Conservation (phyloP, 2,888 invertebrate species). For the Perithous albicinctus region DNA sequence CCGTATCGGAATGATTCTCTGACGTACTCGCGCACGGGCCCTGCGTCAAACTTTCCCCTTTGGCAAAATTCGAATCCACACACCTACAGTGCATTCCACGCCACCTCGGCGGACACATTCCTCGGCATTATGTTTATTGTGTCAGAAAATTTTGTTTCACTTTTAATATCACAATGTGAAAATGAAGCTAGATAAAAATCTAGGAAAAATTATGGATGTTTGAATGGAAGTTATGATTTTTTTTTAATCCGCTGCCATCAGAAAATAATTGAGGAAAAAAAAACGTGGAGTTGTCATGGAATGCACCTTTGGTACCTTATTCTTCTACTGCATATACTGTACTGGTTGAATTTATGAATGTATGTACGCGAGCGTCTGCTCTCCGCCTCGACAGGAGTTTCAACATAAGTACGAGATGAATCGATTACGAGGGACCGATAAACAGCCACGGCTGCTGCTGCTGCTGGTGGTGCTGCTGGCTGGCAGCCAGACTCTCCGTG, state of each 20-base stretch:
- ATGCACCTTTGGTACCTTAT: background rate
- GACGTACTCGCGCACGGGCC: conserved; percentile 52
- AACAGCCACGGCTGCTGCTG: conserved; percentile 15
- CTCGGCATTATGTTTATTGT: background rate
- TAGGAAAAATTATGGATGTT: background rate
- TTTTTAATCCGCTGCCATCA: background rate
- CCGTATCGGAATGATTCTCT: background rate
- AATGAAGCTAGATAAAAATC: background rate
- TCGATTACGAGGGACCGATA: conserved; percentile 57
- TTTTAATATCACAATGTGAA: background rate
- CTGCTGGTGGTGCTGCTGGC: conserved; percentile 29
- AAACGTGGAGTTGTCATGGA: background rate
- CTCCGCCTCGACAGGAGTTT: conserved; percentile 37
- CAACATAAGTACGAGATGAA: conserved; percentile 53
- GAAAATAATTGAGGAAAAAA: no score
- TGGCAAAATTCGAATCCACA: conserved; percentile 13
- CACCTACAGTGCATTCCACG: background rate
- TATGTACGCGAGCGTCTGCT: conserved; percentile 18
- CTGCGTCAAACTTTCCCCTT: conserved; percentile 58
- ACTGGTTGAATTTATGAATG: conserved; percentile 20
- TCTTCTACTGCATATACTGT: background rate
- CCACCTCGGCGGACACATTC: background rate
- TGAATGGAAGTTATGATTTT: background rate
- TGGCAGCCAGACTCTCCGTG: conserved; percentile 33
- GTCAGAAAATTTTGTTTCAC: background rate